Evolutionary conservation across 2,888 invertebrate species (phyloP).

Genomic region (Lasioglossum figueresi): DNA sequence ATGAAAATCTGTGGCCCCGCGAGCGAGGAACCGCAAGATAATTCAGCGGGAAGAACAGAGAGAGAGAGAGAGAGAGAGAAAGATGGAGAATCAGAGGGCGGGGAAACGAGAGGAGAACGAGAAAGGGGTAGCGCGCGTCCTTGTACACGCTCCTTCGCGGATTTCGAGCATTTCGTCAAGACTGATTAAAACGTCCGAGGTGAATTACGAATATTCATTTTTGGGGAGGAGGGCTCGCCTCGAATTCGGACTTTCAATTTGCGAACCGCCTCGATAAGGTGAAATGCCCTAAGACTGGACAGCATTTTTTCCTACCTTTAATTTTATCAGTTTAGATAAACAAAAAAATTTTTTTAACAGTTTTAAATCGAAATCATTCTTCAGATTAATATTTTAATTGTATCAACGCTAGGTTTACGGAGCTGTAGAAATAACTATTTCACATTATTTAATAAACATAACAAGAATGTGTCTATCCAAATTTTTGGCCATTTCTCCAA

Average conservation of each 20-base stretch:
- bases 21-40: slow-evolving; percentile 69
- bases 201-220: slow-evolving; percentile 47
- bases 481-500: too few species aligned
- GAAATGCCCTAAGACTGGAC: too few species aligned
- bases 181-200: slow-evolving; percentile 63
- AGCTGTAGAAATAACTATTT: too few species aligned
- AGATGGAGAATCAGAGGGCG: neutral
- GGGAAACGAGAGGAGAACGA: neutral
- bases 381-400: too few species aligned
- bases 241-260: slow-evolving; percentile 27
- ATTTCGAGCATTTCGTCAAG: slow-evolving; percentile 46
- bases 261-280: slow-evolving; percentile 30
- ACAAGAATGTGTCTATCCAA: too few species aligned
- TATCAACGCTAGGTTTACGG: too few species aligned
- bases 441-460: too few species aligned
- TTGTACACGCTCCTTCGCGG: slow-evolving; percentile 23
- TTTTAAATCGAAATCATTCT: too few species aligned
- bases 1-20: slow-evolving; percentile 77
- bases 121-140: slow-evolving; percentile 10
- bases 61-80: slow-evolving; percentile 8
- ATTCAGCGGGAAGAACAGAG: slow-evolving; percentile 54
- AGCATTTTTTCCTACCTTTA: too few species aligned
- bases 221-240: neutral
- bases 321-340: too few species aligned
- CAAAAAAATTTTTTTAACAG: too few species aligned